Percentiles rank a stretch among this genome's conserved stretches.
Conservation (phyloP, 1,140 invertebrate species). For the Calephelis virginiensis region DNA sequence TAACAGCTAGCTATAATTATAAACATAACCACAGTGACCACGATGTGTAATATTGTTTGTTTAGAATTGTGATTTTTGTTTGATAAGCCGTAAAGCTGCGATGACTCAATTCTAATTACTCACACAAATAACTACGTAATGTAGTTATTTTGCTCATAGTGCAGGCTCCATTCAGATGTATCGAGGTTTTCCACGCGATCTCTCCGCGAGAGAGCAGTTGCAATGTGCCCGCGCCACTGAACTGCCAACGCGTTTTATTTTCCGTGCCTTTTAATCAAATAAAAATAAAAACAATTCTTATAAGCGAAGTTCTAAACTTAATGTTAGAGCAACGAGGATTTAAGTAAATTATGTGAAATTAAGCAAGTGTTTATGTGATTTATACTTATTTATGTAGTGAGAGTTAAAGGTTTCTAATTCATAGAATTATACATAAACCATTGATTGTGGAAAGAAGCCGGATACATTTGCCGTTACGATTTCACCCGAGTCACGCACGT, state of each 20-base stretch:
- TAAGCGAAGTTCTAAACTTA: neutral
- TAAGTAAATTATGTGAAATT: neutral
- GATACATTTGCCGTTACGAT: constrained; percentile 68
- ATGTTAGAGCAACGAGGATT: neutral
- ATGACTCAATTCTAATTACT: constrained; percentile 12
- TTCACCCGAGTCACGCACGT: constrained; percentile 71
- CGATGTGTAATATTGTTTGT: constrained; percentile 1
- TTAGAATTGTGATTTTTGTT: neutral
- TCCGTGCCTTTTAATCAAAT: neutral
- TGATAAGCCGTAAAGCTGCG: neutral
- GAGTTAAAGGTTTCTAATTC: constrained; percentile 27
- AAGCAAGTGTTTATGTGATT: neutral
- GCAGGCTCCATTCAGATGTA: constrained; percentile 42
- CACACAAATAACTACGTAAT: constrained; percentile 20
- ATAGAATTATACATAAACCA: constrained; percentile 17
- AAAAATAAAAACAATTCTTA: neutral
- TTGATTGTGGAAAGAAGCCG: constrained; percentile 40
- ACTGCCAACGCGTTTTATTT: constrained; percentile 36
- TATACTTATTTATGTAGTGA: neutral
- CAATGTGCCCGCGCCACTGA: constrained; percentile 49
- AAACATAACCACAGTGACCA: neutral
- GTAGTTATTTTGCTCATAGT: neutral
- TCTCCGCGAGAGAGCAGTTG: constrained; percentile 70
- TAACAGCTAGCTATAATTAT: too few relatives aligned
- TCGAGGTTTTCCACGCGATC: constrained; percentile 73